phyloP scores from a whole-genome alignment of 2,888 invertebrate species.

The Halictus quadricinctus region DNA sequence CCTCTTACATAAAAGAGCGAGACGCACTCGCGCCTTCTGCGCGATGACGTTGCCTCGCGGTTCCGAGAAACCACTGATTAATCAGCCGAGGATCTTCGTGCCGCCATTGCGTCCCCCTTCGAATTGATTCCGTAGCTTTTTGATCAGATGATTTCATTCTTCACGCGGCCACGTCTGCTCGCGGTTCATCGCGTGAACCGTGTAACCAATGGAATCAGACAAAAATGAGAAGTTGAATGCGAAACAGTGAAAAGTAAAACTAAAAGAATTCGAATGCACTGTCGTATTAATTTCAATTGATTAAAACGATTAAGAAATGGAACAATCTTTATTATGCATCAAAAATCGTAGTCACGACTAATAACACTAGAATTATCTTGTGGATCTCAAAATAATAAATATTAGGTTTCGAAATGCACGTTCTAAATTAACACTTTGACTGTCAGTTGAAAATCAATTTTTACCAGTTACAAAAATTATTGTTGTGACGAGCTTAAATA shows the following conservation, averaged over 20 bases:
- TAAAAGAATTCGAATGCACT: too few species aligned
- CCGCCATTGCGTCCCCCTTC: constrained; percentile 30
- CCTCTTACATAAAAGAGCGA: constrained; percentile 54
- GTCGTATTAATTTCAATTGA: too few species aligned
- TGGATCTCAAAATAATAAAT: not conserved
- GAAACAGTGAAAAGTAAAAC: too few species aligned
- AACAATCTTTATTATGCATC: too few species aligned
- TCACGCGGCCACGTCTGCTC: not conserved
- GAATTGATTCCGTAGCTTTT: constrained; percentile 21
- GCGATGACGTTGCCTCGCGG: constrained; percentile 37
- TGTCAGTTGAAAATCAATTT: not conserved
- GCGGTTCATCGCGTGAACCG: not conserved
- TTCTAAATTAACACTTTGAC: not conserved
- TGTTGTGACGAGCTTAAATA: not conserved
- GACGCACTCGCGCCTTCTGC: constrained; percentile 30
- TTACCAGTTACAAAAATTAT: not conserved
- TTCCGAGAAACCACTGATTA: constrained; percentile 51
- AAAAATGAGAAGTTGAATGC: not conserved
- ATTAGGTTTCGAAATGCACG: not conserved
- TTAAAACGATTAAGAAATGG: too few species aligned
- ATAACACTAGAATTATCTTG: not conserved
- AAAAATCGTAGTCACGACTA: too few species aligned
- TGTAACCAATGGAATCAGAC: not conserved
- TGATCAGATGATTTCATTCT: constrained; percentile 35
- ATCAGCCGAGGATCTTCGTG: constrained; percentile 43